A percentile compares a stretch with the other conserved stretches of the same genome.
Evolutionary conservation across 1,140 invertebrate species (phyloP).

Genomic region (Palaemon carinicauda): DNA sequence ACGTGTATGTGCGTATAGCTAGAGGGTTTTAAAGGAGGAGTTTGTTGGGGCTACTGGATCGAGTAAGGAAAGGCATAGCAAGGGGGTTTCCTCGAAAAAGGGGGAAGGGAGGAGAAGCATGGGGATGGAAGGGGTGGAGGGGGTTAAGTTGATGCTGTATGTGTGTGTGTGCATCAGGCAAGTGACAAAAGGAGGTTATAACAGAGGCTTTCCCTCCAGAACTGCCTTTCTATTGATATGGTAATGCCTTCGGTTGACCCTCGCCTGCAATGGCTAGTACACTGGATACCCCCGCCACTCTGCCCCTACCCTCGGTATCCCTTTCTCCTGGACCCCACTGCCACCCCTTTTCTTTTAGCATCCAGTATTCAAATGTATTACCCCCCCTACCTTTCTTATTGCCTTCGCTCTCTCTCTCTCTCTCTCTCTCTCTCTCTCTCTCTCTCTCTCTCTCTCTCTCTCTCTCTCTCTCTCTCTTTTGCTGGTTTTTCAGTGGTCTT

Average conservation of each 20-base stretch:
- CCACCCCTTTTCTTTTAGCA: no score
- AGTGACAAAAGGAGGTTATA: no score
- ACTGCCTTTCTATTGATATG: no score
- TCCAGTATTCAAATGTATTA: not conserved
- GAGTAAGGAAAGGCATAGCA: not conserved
- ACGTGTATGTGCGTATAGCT: not conserved
- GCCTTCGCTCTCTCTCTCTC: not conserved
- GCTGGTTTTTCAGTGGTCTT: no score
- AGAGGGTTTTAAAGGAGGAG: not conserved
- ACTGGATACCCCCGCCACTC: no score
- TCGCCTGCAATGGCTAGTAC: no score
- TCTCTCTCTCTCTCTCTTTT: not conserved
- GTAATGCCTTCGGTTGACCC: no score
- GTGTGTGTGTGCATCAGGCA: not conserved
- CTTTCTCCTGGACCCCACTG: no score
- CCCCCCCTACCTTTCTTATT: not conserved
- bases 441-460: not conserved
- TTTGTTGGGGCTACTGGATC: not conserved
- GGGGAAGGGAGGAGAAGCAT: not conserved
- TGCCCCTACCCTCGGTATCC: no score
- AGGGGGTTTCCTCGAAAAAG: not conserved
- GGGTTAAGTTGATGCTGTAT: not conserved
- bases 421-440: not conserved
- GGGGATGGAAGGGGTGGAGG: no score
- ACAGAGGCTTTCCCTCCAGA: no score